phyloP scores from a whole-genome alignment of 1,140 invertebrate genomes.

The Venustaconcha ellipsiformis region DNA sequence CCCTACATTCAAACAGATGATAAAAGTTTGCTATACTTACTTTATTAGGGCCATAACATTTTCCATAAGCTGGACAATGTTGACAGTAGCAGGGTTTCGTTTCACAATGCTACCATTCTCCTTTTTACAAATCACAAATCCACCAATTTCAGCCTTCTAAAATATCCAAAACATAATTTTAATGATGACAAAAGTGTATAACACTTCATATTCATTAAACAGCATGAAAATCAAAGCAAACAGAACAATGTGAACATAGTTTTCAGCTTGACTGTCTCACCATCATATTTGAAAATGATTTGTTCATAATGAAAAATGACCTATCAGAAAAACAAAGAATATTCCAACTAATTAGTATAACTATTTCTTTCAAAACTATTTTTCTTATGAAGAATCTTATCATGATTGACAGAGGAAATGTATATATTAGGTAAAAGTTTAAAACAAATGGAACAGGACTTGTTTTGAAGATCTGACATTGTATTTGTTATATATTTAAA shows the following conservation, averaged over 20 bases:
- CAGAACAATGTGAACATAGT: neutral
- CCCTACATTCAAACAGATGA: too few relatives aligned
- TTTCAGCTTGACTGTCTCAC: neutral
- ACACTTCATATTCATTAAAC: neutral
- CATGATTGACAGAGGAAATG: too few relatives aligned
- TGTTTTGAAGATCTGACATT: too few relatives aligned
- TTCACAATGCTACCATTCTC: slow-evolving; percentile 82
- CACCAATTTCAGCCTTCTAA: slow-evolving; percentile 74
- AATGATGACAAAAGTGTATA: neutral
- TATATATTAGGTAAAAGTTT: too few relatives aligned
- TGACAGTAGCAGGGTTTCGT: slow-evolving; percentile 85
- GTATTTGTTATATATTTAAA: too few relatives aligned
- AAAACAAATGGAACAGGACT: too few relatives aligned
- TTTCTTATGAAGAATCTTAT: too few relatives aligned
- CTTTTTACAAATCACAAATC: slow-evolving; percentile 80
- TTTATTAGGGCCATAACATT: slow-evolving; percentile 79
- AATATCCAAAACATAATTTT: slow-evolving; percentile 3
- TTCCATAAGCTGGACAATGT: slow-evolving; percentile 83
- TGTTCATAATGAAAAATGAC: too few relatives aligned
- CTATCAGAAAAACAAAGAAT: too few relatives aligned
- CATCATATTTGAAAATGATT: too few relatives aligned
- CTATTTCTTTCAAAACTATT: too few relatives aligned
- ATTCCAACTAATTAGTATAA: too few relatives aligned
- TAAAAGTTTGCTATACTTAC: slow-evolving; percentile 43
- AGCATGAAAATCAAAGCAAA: neutral